Evolutionary conservation across 1,140 invertebrate species (phyloP), one percentile per base, ranked within the genome.

Genomic region (Chrysopa pallens): DNA sequence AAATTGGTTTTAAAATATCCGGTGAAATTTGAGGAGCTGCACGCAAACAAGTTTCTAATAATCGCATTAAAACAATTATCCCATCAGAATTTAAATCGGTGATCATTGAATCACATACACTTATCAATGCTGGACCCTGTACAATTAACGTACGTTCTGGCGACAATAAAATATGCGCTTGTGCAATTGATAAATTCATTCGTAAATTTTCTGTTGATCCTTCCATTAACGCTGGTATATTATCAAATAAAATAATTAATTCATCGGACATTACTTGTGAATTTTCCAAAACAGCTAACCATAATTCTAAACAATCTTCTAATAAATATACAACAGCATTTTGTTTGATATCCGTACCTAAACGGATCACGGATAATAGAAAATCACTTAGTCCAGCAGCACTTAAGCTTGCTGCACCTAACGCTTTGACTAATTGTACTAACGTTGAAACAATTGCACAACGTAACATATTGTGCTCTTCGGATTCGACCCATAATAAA

Each of bases 241-340:
- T 85, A 44, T 70, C 66, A 50, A 82, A 80, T 9, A 94, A 64
- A 45, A 75, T 67, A 50, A 92, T 62, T 33, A 90, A 67, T 40
- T 73, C 68, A 11, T 68, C 64, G 0, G 67, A 72, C 29, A 74
- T 60, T 0, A 58, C 54, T 1, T 78, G 67, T 1, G 80, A 70
- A 54, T 85, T 82, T 55, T 90, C 78, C 40, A 97, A 62, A 9
- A 89, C 72, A 4, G 79, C 76, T 39, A 80, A 64, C 89, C 91
- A 95, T 40, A 97, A 69, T 50, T 88, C 81, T 29, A 96, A 66
- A 0, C 86, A 89, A 64, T 97, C 91, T 62, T 95, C 90, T 47
- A 92, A 62, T 36, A 94, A 69, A 63, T 94, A 94, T 33, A 94
- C 77, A 57, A 90, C 81, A 11, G 76, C 78, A 31, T 76, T 73